Evolutionary conservation across 2,113 vertebrate genomes (phyloP).

Genomic region (Pontoporia blainvillei): DNA sequence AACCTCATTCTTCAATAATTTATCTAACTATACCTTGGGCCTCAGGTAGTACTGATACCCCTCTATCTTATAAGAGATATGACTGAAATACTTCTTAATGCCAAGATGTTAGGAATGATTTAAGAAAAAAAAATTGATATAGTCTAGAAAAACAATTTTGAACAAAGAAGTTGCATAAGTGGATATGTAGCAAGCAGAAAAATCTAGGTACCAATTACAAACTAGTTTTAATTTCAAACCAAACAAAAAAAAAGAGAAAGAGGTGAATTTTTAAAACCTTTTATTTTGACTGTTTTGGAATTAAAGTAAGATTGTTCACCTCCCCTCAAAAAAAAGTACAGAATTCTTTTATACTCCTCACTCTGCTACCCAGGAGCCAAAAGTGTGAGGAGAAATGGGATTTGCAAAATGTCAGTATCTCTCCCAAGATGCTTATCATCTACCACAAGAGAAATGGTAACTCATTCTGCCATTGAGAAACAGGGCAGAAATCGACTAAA

Average conservation of each 20-base stretch:
- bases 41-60: background rate
- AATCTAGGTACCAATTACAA: background rate
- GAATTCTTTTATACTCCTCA: background rate
- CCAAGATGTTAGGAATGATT: background rate
- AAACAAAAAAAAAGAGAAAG: background rate
- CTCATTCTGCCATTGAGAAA: background rate
- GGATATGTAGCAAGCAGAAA: background rate
- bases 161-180: background rate
- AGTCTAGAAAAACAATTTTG: background rate
- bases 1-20: background rate
- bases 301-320: background rate
- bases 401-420: background rate
- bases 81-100: background rate
- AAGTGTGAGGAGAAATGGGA: background rate
- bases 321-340: background rate
- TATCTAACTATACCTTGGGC: background rate
- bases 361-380: background rate
- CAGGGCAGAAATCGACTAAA: background rate
- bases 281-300: background rate
- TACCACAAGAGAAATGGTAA: background rate
- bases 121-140: background rate
- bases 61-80: background rate
- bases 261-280: background rate
- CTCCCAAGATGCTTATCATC: background rate
- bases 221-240: background rate